Conservation (phyloP, 1,140 invertebrate species). For the Polypedilum vanderplanki region DNA sequence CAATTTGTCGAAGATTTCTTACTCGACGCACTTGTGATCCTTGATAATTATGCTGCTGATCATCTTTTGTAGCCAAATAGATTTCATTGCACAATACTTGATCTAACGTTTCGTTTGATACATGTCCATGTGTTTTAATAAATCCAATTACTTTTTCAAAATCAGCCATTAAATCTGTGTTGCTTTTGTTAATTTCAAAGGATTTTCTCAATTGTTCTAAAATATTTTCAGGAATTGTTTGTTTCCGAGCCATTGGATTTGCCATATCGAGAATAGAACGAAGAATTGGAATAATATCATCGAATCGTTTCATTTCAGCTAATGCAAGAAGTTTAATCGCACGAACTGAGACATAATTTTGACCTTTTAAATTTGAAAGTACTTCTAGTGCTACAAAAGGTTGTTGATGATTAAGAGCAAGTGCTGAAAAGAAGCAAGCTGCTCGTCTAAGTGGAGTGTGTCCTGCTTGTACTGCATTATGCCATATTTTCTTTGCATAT, state of each 20-base stretch:
- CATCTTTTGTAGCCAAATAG: background rate
- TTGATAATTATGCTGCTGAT: background rate
- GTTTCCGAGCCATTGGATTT: conserved; percentile 44
- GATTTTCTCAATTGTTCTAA: background rate
- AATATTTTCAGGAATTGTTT: conserved; percentile 44
- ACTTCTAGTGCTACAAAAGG: conserved; percentile 63
- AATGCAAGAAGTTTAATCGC: conserved; percentile 58
- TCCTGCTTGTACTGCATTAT: conserved; percentile 49
- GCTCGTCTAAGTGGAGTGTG: conserved; percentile 52
- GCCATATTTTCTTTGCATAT: conserved; percentile 55
- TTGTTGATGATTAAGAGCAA: conserved; percentile 61
- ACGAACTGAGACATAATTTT: conserved; percentile 58
- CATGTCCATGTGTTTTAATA: background rate
- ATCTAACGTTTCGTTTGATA: background rate
- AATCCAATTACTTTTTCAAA: background rate
- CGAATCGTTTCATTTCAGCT: conserved; percentile 51
- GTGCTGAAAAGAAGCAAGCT: conserved; percentile 52
- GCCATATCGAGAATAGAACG: conserved; percentile 52
- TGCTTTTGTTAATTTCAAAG: conserved; percentile 31
- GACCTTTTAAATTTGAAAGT: conserved; percentile 45
- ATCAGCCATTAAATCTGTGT: conserved; percentile 34
- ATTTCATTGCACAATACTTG: conserved; percentile 13
- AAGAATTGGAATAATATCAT: conserved; percentile 58
- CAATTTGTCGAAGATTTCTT: background rate
- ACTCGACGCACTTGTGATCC: background rate